These are phyloP conservation scores for Anaspis maculata DNA, from an alignment of 2,888 invertebrate genomes.

Conservation along the genomic window DNA sequence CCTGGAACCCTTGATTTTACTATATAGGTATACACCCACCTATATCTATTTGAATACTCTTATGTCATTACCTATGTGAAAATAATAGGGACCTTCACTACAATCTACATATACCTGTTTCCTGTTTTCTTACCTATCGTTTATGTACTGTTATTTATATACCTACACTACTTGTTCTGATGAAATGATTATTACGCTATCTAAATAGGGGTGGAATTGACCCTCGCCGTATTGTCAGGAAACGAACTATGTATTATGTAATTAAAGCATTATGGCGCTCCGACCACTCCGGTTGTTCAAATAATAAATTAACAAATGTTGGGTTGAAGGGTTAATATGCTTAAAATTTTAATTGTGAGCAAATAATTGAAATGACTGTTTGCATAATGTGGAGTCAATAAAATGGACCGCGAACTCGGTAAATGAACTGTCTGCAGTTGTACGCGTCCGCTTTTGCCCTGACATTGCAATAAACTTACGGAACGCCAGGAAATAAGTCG, in stretches of 20 bases:
- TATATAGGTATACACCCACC: too few species aligned
- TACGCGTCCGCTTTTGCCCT: slow-evolving; percentile 15
- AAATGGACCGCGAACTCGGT: slow-evolving; percentile 23
- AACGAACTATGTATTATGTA: slow-evolving; percentile 22
- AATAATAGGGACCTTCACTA: too few species aligned
- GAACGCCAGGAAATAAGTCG: slow-evolving; percentile 33
- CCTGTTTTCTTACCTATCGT: too few species aligned
- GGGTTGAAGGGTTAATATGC: slow-evolving; percentile 42
- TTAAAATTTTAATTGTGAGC: slow-evolving; percentile 46
- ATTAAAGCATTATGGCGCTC: slow-evolving; percentile 22
- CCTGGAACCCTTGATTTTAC: too few species aligned
- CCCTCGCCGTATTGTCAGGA: too few species aligned
- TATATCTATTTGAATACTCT: too few species aligned
- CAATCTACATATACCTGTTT: too few species aligned
- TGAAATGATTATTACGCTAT: background rate
- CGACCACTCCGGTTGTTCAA: slow-evolving; percentile 23
- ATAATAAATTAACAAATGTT: slow-evolving; percentile 35
- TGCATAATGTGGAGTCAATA: slow-evolving; percentile 30
- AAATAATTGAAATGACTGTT: slow-evolving; percentile 35
- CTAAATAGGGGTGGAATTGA: too few species aligned
- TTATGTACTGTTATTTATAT: too few species aligned
- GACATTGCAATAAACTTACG: slow-evolving; percentile 30
- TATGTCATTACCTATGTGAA: too few species aligned
- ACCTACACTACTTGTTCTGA: background rate
- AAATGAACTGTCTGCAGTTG: slow-evolving; percentile 28